phyloP scores from a whole-genome alignment of 2,888 invertebrate species.

The Crocallis elinguaria region DNA sequence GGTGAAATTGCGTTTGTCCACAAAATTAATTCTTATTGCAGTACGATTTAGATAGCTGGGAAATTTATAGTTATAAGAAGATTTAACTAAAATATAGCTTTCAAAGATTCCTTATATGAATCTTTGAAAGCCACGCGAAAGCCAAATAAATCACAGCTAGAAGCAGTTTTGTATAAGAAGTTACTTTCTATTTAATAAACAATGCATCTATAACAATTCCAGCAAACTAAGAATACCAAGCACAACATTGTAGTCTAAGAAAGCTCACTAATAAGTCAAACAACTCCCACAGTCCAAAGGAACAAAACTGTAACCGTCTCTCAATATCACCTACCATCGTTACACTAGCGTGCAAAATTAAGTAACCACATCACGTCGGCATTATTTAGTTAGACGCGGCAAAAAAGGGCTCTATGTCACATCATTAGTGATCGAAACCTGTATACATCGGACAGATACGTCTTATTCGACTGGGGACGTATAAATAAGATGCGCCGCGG shows the following conservation, averaged over 20 bases:
- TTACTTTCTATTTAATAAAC: no score
- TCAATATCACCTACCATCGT: constrained; percentile 28
- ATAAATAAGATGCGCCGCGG: constrained; percentile 71
- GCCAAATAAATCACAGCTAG: background rate
- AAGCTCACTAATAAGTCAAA: background rate
- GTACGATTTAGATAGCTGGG: constrained; percentile 5
- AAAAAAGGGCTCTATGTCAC: constrained; percentile 73
- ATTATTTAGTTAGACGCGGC: constrained; percentile 71
- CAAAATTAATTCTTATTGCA: constrained; percentile 11
- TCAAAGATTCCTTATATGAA: no score
- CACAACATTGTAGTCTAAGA: background rate
- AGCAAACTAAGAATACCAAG: background rate
- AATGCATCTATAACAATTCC: no score
- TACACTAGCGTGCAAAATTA: constrained; percentile 51
- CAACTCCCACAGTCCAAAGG: background rate
- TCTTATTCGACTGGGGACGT: constrained; percentile 64
- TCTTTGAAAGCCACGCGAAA: background rate
- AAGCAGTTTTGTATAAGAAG: no score
- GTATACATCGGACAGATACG: constrained; percentile 67
- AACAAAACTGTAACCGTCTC: constrained; percentile 4
- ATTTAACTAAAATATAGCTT: constrained; percentile 4
- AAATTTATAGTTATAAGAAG: constrained; percentile 22
- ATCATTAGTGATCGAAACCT: constrained; percentile 76
- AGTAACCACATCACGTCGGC: constrained; percentile 62
- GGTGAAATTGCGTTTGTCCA: constrained; percentile 23